These are phyloP conservation scores for Mus musculus DNA, from an alignment of 2,113 vertebrate species.

Conservation along the genomic window GRCm39 chr10:79812501-79813000, in stretches of 20 bases:
- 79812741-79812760: conserved; percentile 15
- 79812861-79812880: conserved; percentile 87
- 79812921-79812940: conserved; percentile 50
- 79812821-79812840: conserved; percentile 87
- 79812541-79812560: fast-evolving
- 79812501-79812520: conserved; percentile 80
- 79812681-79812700: not conserved
- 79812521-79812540: conserved; percentile 72
- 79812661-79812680: conserved; percentile 29
- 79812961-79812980: conserved; percentile 88
- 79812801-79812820: conserved; percentile 89
- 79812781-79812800: conserved; percentile 84
- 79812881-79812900: conserved; percentile 57
- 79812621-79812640: conserved; percentile 78
- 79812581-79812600: not conserved
- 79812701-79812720: conserved; percentile 88
- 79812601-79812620: not conserved
- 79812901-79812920: conserved; percentile 66
- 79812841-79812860: conserved; percentile 87
- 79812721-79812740: conserved; percentile 84
- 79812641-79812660: not conserved
- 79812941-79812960: not conserved
- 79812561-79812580: fast-evolving
- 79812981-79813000: conserved; percentile 89
- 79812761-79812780: conserved; percentile 78